Base-by-base conservation (phyloP, 2,888 invertebrate species). In the Epinotia ramella region DNA sequence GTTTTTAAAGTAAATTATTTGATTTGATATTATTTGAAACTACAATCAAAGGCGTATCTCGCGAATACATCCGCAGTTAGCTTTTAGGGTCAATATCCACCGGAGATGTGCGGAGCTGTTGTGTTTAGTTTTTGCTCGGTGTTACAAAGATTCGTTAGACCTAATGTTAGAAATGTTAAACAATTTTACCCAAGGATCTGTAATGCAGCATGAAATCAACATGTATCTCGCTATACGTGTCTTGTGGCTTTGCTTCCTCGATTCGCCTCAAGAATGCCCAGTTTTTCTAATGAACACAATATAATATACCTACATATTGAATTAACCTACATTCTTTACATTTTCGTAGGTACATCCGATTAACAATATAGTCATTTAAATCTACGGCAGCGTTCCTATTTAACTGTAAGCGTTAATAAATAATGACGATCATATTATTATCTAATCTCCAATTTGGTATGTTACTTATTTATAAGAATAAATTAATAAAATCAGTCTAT, bases 401-500 rank as follows among this genome's bases (percentile, higher is more conserved):
- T 63, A 71, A 67, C 2, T 18, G 20, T 60, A 77, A 77, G 75
- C 72, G 68, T 75, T 77, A 78, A 56, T 75, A 71, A 75, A 71
- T 75, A 66, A 75, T 71, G 69, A 73, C 68, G 57, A 73, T 67
- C 59, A 53, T 49, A 62, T 16, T 77, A 71, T 46, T 40, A 66
- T 63, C 74, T 74, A 78, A 78, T 75, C 66, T 86, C 84, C 81
- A 86, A 89, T 93, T 93, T 93, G 93, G 93, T 93, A 92, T 90
- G 84, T 83, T 84, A 87, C 88, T 90, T 91, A 91, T 66, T 69
- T 77, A 80, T 86, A 85, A 82, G 78, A 90, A 91, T 91, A 92
- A 91, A 90, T 91, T 88, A 90, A 84, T 88, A 79, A 84, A 78
- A 79, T 87, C 92, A 93, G 92, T 92, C 93, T 91, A 89, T 81